These are phyloP conservation scores for Symphodus melops DNA, from an alignment of 2,113 vertebrate species.

Conservation along the genomic window DNA sequence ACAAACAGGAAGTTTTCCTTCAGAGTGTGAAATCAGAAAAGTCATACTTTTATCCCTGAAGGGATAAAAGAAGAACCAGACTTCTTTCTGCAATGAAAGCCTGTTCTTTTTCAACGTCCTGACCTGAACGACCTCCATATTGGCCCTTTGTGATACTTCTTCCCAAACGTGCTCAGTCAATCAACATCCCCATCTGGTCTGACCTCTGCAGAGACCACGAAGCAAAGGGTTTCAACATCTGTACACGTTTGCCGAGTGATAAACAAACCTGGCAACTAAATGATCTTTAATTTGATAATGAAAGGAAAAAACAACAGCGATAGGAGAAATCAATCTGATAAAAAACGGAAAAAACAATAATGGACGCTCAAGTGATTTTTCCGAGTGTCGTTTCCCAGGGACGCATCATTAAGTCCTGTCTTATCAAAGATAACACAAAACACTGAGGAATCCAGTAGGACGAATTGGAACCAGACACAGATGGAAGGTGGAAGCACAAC, in stretches of 20 bases:
- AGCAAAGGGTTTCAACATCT: conserved; percentile 63
- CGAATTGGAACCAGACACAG: conserved; percentile 69
- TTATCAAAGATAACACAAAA: conserved; percentile 72
- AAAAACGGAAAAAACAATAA: conserved; percentile 71
- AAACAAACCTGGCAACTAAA: conserved; percentile 68
- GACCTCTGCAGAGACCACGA: conserved; percentile 32
- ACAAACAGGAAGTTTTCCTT: conserved; percentile 44
- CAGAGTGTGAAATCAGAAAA: conserved; percentile 47
- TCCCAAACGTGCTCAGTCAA: conserved; percentile 5
- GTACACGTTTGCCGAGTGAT: conserved; percentile 59
- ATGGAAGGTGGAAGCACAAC: conserved; percentile 57
- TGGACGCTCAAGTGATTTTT: conserved; percentile 59
- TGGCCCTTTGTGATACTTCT: conserved; percentile 1
- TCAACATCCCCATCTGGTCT: conserved; percentile 17
- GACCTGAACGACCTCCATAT: neutral
- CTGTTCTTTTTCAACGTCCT: neutral
- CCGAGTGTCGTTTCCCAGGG: conserved; percentile 64
- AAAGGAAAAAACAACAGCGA: conserved; percentile 70
- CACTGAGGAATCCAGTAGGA: conserved; percentile 58
- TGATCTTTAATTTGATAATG: conserved; percentile 68
- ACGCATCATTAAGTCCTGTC: conserved; percentile 69
- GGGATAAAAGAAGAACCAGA: neutral
- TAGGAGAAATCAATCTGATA: conserved; percentile 67
- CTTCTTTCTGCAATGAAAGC: conserved; percentile 23
- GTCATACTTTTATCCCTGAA: conserved; percentile 39